Percentiles rank a stretch among this genome's conserved stretches.
Evolutionary conservation across 2,797 vertebrate species (phyloP).

Genomic region (Myotis vivesi): DNA sequence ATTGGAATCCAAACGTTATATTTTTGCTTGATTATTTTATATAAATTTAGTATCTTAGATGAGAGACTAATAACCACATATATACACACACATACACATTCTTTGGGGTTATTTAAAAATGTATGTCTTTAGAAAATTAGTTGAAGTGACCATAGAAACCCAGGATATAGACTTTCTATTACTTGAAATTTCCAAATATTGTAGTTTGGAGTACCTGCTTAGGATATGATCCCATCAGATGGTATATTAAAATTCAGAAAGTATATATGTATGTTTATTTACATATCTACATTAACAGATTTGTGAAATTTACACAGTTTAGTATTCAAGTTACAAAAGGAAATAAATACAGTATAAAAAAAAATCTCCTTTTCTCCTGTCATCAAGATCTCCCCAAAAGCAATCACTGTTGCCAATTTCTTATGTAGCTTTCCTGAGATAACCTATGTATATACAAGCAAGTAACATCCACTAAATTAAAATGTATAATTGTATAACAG

Average conservation of each 20-base stretch:
- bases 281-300: neutral
- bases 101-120: neutral
- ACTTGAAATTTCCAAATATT: slow-evolving; percentile 41
- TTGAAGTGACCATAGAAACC: slow-evolving; percentile 1
- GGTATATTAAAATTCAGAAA: neutral
- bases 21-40: slow-evolving; percentile 56
- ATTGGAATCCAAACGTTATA: slow-evolving; percentile 29
- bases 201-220: slow-evolving; percentile 31
- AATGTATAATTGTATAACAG: neutral
- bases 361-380: neutral
- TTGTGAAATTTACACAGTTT: slow-evolving; percentile 1
- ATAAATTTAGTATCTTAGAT: slow-evolving; percentile 49
- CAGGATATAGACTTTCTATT: slow-evolving; percentile 42
- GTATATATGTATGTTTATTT: neutral
- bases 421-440: neutral
- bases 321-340: slow-evolving; percentile 17
- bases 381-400: neutral
- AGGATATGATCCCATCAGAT: slow-evolving; percentile 10
- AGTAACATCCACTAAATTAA: neutral
- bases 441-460: neutral
- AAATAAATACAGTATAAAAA: neutral
- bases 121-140: slow-evolving; percentile 43
- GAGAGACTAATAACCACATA: neutral
- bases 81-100: neutral
- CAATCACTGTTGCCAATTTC: slow-evolving; percentile 2